Evolutionary conservation across 2,113 vertebrate genomes (phyloP).

Genomic region (Paracanthobrama guichenoti): DNA sequence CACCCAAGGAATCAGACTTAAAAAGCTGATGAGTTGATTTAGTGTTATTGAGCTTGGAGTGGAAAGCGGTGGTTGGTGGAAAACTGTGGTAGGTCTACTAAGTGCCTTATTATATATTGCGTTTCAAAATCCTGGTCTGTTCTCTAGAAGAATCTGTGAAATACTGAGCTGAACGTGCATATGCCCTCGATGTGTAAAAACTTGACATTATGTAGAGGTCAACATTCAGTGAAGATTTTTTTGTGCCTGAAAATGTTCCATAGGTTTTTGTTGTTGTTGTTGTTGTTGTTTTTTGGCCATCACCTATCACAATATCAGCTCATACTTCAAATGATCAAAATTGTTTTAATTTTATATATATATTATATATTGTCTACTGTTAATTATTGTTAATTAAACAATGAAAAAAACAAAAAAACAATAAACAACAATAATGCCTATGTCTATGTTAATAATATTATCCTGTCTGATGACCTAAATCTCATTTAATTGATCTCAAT

Average conservation of each 20-base stretch:
- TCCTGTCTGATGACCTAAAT: not conserved
- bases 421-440: no score
- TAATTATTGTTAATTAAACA: not conserved
- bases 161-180: conserved; percentile 21
- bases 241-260: not conserved
- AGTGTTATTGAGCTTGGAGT: conserved; percentile 37
- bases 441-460: not conserved
- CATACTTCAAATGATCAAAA: not conserved
- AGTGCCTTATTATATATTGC: conserved; percentile 41
- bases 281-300: no score
- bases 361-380: no score
- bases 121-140: conserved; percentile 21
- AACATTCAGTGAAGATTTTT: no score
- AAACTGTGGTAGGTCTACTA: conserved; percentile 42
- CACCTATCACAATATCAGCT: not conserved
- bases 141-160: conserved; percentile 14
- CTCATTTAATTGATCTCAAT: not conserved
- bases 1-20: not conserved
- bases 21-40: conserved; percentile 28
- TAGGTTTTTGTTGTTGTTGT: no score
- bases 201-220: not conserved
- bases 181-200: conserved; percentile 19
- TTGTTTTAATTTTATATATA: no score
- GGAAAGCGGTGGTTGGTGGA: conserved; percentile 3
- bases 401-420: not conserved